Base-by-base conservation (phyloP, 2,888 invertebrate genomes). In the Agrotis segetum region DNA sequence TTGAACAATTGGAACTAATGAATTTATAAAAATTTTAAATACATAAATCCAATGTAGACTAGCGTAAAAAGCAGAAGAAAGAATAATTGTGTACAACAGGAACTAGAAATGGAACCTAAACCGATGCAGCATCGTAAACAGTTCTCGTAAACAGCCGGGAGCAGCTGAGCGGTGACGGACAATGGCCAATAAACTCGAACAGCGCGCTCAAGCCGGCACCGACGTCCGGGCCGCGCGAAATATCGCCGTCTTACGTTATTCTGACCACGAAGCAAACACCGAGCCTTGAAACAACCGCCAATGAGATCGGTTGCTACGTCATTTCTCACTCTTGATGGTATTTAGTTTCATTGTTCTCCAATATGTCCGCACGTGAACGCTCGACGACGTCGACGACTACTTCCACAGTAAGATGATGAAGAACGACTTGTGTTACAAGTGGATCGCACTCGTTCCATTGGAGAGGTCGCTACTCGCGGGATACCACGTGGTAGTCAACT, bases 161-260 rank as follows among this genome's bases (percentile, higher is more conserved):
- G n/a, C 49, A 50, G 21, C 21, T 21, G 66, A 46, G n/a, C 47
- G n/a, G 17, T 29, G 59, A 44, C 11, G 29, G 49, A 46, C 44
- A 60, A 46, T 55, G 17, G 13, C 49, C 29, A 67, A 67, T 40
- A 52, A n/a, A 55, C n/a, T 73, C n/a, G 13, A n/a, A 44, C 16
- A 62, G 17, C 46, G 13, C 46, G 47, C 47, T 49, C n/a, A 4
- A 44, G 56, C 49, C 49, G 29, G 47, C 40, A 16, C n/a, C 29
- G 19, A 34, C 11, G 49, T 24, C 67, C 34, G n/a, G 16, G 21
- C n/a, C 0, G 46, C 24, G 40, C 56, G 4, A 67, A 40, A 29
- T 58, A 62, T 74, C 47, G 40, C 47, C 9, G 21, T 44, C 21
- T 62, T 7, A 46, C 50, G 14, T 34, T 56, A 67, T 67, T 65